Conservation (phyloP, 2,888 invertebrate species). For the Diaperis boleti region DNA sequence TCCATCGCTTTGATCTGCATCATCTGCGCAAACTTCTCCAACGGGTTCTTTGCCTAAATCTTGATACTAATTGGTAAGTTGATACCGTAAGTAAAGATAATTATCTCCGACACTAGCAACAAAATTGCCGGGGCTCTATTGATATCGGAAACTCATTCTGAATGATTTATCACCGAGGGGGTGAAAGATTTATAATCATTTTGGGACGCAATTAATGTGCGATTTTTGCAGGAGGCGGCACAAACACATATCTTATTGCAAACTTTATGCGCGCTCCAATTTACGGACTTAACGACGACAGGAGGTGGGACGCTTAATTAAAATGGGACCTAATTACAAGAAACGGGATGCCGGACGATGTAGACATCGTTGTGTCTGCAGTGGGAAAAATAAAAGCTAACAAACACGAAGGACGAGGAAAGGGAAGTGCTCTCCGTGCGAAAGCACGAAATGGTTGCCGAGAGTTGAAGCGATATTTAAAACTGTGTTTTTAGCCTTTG, state of each 20-base stretch:
- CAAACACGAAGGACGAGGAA: neutral
- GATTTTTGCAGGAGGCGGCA: slow-evolving; percentile 20
- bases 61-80: slow-evolving; percentile 39
- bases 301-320: slow-evolving; percentile 25
- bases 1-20: slow-evolving; percentile 2
- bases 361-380: neutral
- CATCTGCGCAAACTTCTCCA: slow-evolving; percentile 7
- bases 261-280: slow-evolving; percentile 20
- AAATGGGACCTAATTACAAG: slow-evolving; percentile 27
- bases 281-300: slow-evolving; percentile 23
- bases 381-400: neutral
- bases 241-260: slow-evolving; percentile 26
- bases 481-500: too few species aligned
- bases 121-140: slow-evolving; percentile 27
- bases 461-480: neutral
- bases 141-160: slow-evolving; percentile 40
- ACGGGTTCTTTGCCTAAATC: slow-evolving; percentile 2
- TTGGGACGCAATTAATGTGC: slow-evolving; percentile 40
- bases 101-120: slow-evolving; percentile 29
- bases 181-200: slow-evolving; percentile 40
- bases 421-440: neutral
- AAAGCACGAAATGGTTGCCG: neutral
- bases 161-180: slow-evolving; percentile 33
- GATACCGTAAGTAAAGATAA: slow-evolving; percentile 38
- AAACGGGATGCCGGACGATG: slow-evolving; percentile 3